These are phyloP conservation scores for Phymatocera aterrima DNA, from an alignment of 2,888 invertebrate genomes.

Conservation along the genomic window DNA sequence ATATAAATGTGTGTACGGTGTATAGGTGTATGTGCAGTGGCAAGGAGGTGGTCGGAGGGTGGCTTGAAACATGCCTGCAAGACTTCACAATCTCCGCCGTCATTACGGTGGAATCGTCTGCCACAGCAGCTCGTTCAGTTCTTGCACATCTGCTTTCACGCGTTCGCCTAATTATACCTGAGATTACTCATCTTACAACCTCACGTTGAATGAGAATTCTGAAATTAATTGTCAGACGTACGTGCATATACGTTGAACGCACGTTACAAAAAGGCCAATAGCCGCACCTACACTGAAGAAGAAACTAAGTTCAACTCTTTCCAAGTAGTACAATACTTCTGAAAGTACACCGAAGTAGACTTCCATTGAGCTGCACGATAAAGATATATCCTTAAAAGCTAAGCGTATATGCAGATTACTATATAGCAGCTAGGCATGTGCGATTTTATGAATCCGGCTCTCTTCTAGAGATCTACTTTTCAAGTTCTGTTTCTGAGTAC, in stretches of 20 bases:
- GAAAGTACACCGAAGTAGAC: neutral
- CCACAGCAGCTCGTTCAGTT: neutral
- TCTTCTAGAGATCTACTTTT: slow-evolving; percentile 19
- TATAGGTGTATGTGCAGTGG: neutral
- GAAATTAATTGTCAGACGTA: slow-evolving; percentile 8
- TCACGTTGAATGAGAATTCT: slow-evolving; percentile 5
- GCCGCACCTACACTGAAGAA: neutral
- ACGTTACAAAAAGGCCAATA: neutral
- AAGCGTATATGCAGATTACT: neutral
- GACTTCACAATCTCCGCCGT: slow-evolving; percentile 14
- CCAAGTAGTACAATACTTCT: neutral
- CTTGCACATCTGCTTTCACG: slow-evolving; percentile 20
- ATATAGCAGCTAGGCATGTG: too few relatives aligned
- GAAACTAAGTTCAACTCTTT: neutral
- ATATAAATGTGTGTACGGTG: neutral
- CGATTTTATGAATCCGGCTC: slow-evolving; percentile 14
- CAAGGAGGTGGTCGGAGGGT: neutral
- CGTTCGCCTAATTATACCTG: slow-evolving; percentile 41
- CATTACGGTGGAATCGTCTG: slow-evolving; percentile 17
- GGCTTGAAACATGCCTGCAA: neutral
- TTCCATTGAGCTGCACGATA: neutral
- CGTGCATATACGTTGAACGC: too few relatives aligned
- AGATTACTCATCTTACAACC: neutral
- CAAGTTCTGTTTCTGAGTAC: neutral
- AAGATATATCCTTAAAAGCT: neutral